Evolutionary conservation across 2,797 vertebrate genomes (phyloP), one percentile per base, ranked within the genome.

Genomic region (Setipinna tenuifilis): DNA sequence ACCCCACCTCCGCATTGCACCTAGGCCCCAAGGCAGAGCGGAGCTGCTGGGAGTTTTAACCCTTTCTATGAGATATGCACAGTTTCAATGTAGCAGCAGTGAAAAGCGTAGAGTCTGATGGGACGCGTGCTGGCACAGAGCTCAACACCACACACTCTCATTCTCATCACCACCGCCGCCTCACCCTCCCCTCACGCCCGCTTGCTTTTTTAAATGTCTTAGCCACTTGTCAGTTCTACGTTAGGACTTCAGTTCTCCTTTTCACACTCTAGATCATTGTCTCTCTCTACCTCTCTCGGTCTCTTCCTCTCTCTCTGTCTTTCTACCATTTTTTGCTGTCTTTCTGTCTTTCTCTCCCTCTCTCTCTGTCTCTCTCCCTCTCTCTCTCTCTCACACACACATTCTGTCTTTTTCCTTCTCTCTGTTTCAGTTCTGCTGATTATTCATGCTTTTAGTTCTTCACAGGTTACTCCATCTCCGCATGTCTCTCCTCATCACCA

Each of bases 11-110:
- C 50, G 50, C 50, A 54, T 54, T 7, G 50, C 50, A 54, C 9
- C 50, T 54, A 54, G 50, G 50, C 50, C 50, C 50, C 50, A 9
- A 10, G 50, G 50, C 86, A 86, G 91, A 87, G 85, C 68, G 88
- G 89, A 91, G 91, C 82, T 87, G 87, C 89, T 91, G 93, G 89
- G 93, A 93, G 87, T 90, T 94, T 93, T 92, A 93, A 91, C 92
- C 92, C 91, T 93, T 93, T 92, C 90, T 93, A 92, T 85, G 85
- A 93, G 91, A 88, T 88, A 85, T 86, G 94, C 94, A 93, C 93
- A 84, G 91, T 95, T 95, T 96, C 95, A 94, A 96, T 95, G 95
- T 96, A 96, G 95, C 95, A 95, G 92, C 92, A 78, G 31, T 71
- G 68, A 17, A 19, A 19, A 71, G 68, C 31, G 28, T 71, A 35